phyloP scores from a whole-genome alignment of 1,140 invertebrate genomes.

The Rhizoglyphus robini region DNA sequence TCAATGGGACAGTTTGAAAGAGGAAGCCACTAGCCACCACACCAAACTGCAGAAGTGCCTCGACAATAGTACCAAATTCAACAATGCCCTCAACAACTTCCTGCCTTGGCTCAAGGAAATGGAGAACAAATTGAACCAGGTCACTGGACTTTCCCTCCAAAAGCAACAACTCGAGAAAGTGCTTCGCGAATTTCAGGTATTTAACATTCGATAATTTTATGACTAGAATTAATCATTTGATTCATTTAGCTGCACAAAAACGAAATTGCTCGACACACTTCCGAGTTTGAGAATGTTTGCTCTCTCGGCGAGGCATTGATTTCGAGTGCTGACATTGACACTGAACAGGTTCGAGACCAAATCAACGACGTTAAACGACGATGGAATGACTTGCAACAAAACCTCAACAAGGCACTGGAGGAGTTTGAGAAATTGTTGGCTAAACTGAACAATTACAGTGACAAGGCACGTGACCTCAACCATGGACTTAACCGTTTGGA shows the following conservation, averaged over 20 bases:
- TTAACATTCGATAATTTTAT: neutral
- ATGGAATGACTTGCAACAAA: constrained; percentile 47
- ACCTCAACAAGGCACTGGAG: constrained; percentile 45
- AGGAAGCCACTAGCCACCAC: constrained; percentile 6
- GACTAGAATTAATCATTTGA: neutral
- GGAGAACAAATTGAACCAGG: neutral
- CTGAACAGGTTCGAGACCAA: constrained; percentile 67
- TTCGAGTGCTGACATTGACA: neutral
- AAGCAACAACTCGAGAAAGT: constrained; percentile 16
- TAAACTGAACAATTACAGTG: constrained; percentile 65
- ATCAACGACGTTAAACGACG: constrained; percentile 71
- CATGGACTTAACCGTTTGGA: constrained; percentile 69
- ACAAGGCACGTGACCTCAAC: constrained; percentile 69
- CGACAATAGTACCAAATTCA: constrained; percentile 12
- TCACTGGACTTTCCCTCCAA: neutral
- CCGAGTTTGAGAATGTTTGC: constrained; percentile 1
- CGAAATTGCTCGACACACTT: neutral
- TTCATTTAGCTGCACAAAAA: neutral
- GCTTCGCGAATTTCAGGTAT: constrained; percentile 17
- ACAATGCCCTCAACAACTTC: constrained; percentile 10
- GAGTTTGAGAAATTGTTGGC: constrained; percentile 70
- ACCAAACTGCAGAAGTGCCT: constrained; percentile 17
- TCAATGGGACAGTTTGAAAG: neutral
- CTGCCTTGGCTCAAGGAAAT: constrained; percentile 13
- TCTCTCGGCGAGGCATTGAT: neutral